A percentile compares a stretch with the other conserved stretches of the same genome.
Evolutionary conservation across 1,140 invertebrate species (phyloP).

Genomic region (Heliconius nattereri): DNA sequence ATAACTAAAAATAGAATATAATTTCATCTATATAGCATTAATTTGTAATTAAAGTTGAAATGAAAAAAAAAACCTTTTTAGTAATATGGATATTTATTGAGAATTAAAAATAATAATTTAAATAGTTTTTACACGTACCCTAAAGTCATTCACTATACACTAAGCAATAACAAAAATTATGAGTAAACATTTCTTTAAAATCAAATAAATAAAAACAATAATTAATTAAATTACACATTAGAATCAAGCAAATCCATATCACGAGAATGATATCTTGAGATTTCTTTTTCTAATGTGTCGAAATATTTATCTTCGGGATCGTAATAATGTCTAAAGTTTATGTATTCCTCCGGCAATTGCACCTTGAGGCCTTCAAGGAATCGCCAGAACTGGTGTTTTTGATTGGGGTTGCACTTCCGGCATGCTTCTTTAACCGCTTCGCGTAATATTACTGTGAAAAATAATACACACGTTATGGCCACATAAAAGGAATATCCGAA

Average conservation of each 20-base stretch:
- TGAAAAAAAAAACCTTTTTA: background rate
- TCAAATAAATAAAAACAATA: background rate
- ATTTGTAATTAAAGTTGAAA: too few species aligned
- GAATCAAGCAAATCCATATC: background rate
- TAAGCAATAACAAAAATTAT: too few species aligned
- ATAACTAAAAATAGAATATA: too few species aligned
- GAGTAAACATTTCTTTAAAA: background rate
- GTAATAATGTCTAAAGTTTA: slow-evolving; percentile 26
- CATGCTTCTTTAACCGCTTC: slow-evolving; percentile 21
- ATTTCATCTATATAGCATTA: too few species aligned
- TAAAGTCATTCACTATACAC: too few species aligned
- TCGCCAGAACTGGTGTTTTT: slow-evolving; percentile 16
- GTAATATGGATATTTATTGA: background rate
- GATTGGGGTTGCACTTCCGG: slow-evolving; percentile 16
- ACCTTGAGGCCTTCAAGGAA: slow-evolving; percentile 29
- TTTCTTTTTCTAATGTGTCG: slow-evolving; percentile 28
- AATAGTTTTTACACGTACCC: background rate
- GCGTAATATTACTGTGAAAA: background rate
- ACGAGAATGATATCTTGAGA: slow-evolving; percentile 18
- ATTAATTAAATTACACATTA: background rate
- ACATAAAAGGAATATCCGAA: background rate
- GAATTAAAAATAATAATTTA: background rate
- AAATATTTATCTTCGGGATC: slow-evolving; percentile 37
- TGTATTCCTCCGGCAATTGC: slow-evolving; percentile 26
- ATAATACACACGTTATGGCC: background rate